Evolutionary conservation across 2,888 invertebrate genomes (phyloP).

Genomic region (Oscheius sp.): DNA sequence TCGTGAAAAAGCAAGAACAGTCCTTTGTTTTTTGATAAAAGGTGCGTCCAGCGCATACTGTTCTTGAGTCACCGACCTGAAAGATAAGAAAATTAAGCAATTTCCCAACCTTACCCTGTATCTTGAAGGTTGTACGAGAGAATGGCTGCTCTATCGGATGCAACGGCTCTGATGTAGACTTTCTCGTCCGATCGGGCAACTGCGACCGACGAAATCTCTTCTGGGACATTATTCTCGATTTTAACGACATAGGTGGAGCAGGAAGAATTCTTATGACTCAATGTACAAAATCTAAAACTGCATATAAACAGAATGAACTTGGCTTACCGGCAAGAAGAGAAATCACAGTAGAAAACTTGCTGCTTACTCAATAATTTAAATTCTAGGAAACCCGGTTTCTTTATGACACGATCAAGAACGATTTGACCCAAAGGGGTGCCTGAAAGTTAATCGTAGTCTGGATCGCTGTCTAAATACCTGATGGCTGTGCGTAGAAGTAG

Average conservation of each 20-base stretch:
- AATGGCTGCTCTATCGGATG: constrained; percentile 19
- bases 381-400: constrained; percentile 43
- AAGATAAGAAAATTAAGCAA: neutral
- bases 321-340: constrained; percentile 46
- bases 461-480: neutral
- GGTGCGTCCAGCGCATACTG: constrained; percentile 42
- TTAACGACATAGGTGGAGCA: constrained; percentile 9
- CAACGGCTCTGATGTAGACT: constrained; percentile 26
- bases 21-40: constrained; percentile 41
- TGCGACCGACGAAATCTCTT: constrained; percentile 1
- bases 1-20: constrained; percentile 42
- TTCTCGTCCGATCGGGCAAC: constrained; percentile 20
- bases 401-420: neutral
- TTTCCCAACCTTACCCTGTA: constrained; percentile 22
- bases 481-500: constrained; percentile 17
- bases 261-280: constrained; percentile 20
- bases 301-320: too few species aligned
- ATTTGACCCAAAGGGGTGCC: constrained; percentile 38
- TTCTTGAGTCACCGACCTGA: neutral
- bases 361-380: constrained; percentile 53
- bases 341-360: constrained; percentile 57
- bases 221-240: constrained; percentile 4
- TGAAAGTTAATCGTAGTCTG: neutral
- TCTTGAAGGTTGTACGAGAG: constrained; percentile 31
- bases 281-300: constrained; percentile 24